These are phyloP conservation scores for Monochamus saltuarius DNA, from an alignment of 1,140 invertebrate genomes.

Conservation along the genomic window DNA sequence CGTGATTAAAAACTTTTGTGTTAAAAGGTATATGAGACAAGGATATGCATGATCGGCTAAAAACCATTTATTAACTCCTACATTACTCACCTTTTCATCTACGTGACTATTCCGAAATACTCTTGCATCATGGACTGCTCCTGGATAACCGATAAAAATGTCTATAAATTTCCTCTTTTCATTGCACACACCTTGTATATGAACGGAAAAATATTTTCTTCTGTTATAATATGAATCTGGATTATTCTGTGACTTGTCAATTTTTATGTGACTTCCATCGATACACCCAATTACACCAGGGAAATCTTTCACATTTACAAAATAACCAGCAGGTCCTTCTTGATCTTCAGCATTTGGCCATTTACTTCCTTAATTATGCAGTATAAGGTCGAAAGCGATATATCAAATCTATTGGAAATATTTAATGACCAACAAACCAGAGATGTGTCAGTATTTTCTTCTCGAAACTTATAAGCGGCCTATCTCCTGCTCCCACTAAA, in stretches of 20 bases:
- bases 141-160: constrained; percentile 23
- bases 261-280: constrained; percentile 23
- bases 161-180: constrained; percentile 22
- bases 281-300: constrained; percentile 22
- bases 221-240: too few species aligned
- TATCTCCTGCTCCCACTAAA: too few species aligned
- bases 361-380: background rate
- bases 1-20: too few species aligned
- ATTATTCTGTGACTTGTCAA: constrained; percentile 19
- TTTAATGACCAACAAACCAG: background rate
- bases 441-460: too few species aligned
- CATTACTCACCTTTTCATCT: background rate
- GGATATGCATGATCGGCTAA: constrained; percentile 1
- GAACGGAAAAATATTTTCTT: constrained; percentile 24
- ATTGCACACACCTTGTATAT: constrained; percentile 28
- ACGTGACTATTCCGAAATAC: background rate
- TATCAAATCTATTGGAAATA: background rate
- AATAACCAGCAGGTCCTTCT: background rate
- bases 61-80: background rate
- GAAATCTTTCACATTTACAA: constrained; percentile 8
- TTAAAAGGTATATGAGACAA: too few species aligned
- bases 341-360: constrained; percentile 2
- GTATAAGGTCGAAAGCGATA: background rate
- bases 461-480: too few species aligned
- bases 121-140: constrained; percentile 19